Evolutionary conservation across 92 coral and sea anemone species (phyloP).

Genomic region (Muricea muricata): DNA sequence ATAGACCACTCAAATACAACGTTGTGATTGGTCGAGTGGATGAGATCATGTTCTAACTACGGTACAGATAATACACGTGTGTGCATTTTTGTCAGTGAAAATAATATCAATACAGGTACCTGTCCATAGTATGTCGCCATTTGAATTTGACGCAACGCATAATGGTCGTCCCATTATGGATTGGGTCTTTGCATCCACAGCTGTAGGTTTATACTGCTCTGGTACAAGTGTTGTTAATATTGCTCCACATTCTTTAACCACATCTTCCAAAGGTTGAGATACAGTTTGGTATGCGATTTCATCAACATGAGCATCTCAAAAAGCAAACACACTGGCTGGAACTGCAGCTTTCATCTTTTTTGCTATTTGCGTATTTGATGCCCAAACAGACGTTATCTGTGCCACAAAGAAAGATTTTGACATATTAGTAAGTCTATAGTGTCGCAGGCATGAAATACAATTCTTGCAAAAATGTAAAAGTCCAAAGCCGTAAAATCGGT

Average conservation of each 20-base stretch:
- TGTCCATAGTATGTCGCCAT: conserved; percentile 75
- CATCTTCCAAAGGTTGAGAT: conserved; percentile 48
- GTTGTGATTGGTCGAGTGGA: too few relatives aligned
- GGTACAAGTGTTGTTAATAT: conserved; percentile 69
- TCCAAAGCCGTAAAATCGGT: conserved; percentile 33
- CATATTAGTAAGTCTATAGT: conserved; percentile 71
- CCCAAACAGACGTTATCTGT: conserved; percentile 62
- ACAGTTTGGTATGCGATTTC: conserved; percentile 69
- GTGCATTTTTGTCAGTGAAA: too few relatives aligned
- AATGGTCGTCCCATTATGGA: conserved; percentile 64
- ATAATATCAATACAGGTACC: too few relatives aligned
- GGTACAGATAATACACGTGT: too few relatives aligned
- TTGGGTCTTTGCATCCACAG: conserved; percentile 67
- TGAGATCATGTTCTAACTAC: too few relatives aligned
- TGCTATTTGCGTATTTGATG: conserved; percentile 62
- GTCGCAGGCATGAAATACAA: conserved; percentile 42
- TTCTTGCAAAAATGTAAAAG: background rate
- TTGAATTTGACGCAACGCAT: conserved; percentile 62
- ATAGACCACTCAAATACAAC: too few relatives aligned
- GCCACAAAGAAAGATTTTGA: conserved; percentile 63
- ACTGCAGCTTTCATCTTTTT: conserved; percentile 45
- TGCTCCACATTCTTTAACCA: conserved; percentile 35
- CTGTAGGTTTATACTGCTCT: conserved; percentile 72
- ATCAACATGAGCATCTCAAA: conserved; percentile 73
- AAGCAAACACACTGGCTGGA: conserved; percentile 74